Base-by-base conservation (phyloP, 2,888 invertebrate species). In the Ypsolopha sequella region DNA sequence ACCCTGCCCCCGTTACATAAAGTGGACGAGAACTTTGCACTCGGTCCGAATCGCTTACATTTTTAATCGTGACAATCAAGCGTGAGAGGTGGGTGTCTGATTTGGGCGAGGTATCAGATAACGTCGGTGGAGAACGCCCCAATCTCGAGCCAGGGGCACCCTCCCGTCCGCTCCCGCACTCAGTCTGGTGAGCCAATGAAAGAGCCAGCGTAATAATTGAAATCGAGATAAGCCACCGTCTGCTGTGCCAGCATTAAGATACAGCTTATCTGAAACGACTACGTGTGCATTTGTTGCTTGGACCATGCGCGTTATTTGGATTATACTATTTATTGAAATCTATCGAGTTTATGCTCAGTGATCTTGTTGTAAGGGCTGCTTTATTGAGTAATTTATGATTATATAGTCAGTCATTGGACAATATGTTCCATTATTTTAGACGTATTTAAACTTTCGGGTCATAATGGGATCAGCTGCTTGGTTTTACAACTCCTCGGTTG, bases 181-280 rank as follows among this genome's bases (percentile, higher is more conserved):
- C 66, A 65, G 67, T 67, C 65, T 68, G 64, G 61, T 58, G 70
- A 69, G 68, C 81, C 78, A 81, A 81, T 81, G 82, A 74, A 80
- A 78, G 75, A 75, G 76, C 68, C 69, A 78, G 78, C 74, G 76
- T 80, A 75, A 80, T 84, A 84, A 85, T 85, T 85, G 85, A 82
- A 84, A 80, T 81, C 79, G 76, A 80, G 85, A 85, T 85, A 84
- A 82, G 77, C 76, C 82, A 73, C 76, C 76, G 73, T 73, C 72
- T 80, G 80, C 77, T 74, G 74, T 65, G 75, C 75, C 65, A 68
- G 72, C 74, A 73, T 72, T 78, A 81, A 81, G 77, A 78, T 73
- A 62, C 63, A 71, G 79, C 76, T 84, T 85, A 85, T 84, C 82
- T 78, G 68, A 72, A 70, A 68, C 64, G 66, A 71, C 70, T 70